Evolutionary conservation across 2,888 invertebrate genomes (phyloP), one percentile per base, ranked within the genome.

Genomic region (Mythimna loreyi): DNA sequence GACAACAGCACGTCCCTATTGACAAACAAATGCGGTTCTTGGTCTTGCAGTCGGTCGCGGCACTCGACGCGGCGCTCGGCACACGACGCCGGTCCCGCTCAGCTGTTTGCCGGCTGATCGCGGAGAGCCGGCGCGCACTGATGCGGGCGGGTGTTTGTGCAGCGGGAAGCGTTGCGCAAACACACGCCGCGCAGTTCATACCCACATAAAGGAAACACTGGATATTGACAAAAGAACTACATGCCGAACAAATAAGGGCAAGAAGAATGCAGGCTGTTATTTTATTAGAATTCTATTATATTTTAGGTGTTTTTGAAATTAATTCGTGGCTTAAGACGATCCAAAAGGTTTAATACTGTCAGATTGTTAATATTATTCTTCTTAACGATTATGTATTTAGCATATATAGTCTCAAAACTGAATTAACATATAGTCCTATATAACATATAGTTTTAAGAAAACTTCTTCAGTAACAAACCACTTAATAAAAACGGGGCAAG

Each of bases 91-190:
- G 25, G n/a, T n/a, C n/a, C 30, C 58, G 40, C 59, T 63, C 75
- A 49, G 59, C 59, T 67, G 67, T 67, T 60, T 60, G n/a, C 62
- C n/a, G 43, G 43, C 43, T 19, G 7, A 45, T 43, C 45, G 23
- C 45, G 30, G 49, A 58, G 40, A 43, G 45, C 67, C 23, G 61
- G 28, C 16, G 53, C 33, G 21, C 62, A 50, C 21, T 53, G 56
- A 61, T 57, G 64, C 56, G 59, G 72, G 64, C 19, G 21, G 59
- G 43, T 49, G 21, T 50, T 21, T 72, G 65, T 61, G 21, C 21
- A 28, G 49, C n/a, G 36, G 36, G 23, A 16, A 40, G 53, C 67
- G 55, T 57, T 52, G 47, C 23, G 30, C 45, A 65, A 43, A 65
- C 33, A 60, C 23, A 40, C 43, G 36, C 23, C 21, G 19, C 16